Base-by-base conservation (phyloP, 2,797 vertebrate genomes). In the Cacajao melanocephalus region DNA sequence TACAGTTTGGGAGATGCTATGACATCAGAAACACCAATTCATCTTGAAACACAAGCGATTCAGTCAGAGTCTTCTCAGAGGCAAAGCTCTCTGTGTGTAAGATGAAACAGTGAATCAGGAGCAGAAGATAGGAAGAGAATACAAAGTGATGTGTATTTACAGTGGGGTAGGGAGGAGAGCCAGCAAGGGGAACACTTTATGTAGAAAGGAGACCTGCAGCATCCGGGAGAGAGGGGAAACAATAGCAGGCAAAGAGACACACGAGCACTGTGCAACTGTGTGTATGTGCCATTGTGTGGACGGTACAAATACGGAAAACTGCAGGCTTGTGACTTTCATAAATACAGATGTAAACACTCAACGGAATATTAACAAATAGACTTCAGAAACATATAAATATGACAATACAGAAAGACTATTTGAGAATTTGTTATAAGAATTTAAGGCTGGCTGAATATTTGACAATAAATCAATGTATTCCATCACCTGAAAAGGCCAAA, bases 141-240 rank as follows among this genome's bases (percentile, higher is more conserved):
- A 26, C 58, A 33, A 64, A 17, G 33, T 22, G 44, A 52, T 1
- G 2, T 26, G 12, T 55, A 61, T 12, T 48, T 75, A 20, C 28
- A 19, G 52, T 46, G 46, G 15, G 26, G 13, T 39, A 22, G 26
- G 46, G 24, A 78, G 24, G 22, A 85, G 30, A 10, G 9, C 24
- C n/a, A 80, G 30, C 24, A 72, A 64, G 19, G 61, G 46, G 26
- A 84, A 5, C 1, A 10, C 44, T 78, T 79, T 61, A 7, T 3
- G 6, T 0, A 0, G 6, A 12, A 19, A 44, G 10, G 33, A n/a
- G 50, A 46, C 26, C 6, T 7, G 12, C 17, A n/a, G 81, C 12
- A n/a, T 30, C 28, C 0, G 3, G 10, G 33, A 2, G 19, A n/a
- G 50, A 79, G 4, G 2, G 4, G 7, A 13, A 10, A 76, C 0